Evolutionary conservation across 2,797 vertebrate species (phyloP).

Genomic region (Mastacembelus armatus): DNA sequence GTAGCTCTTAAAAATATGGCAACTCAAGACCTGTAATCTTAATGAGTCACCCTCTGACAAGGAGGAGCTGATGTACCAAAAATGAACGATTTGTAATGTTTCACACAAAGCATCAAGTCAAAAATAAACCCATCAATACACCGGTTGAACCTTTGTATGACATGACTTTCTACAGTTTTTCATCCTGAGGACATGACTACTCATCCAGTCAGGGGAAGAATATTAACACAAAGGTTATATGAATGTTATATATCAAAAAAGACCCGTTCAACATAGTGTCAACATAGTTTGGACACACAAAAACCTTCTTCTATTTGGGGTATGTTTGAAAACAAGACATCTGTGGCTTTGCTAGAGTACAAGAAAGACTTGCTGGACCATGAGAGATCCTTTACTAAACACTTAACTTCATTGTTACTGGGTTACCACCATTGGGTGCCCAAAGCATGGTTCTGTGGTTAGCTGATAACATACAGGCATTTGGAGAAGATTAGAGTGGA

Average conservation of each 20-base stretch:
- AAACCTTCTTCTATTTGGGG: too few species aligned
- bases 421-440: conserved; percentile 64
- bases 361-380: conserved; percentile 29
- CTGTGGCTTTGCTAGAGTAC: conserved; percentile 14
- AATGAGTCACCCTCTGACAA: conserved; percentile 35
- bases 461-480: conserved; percentile 72
- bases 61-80: neutral
- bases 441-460: conserved; percentile 61
- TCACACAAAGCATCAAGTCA: neutral
- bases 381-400: conserved; percentile 63
- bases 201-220: neutral
- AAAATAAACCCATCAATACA: neutral
- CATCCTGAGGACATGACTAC: neutral
- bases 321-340: too few species aligned
- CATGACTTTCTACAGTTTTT: neutral
- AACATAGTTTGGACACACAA: neutral
- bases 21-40: conserved; percentile 17
- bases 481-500: conserved; percentile 65
- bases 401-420: conserved; percentile 65
- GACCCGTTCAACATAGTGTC: neutral
- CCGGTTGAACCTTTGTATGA: neutral
- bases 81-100: neutral
- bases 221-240: conserved; percentile 9
- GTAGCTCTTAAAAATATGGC: conserved; percentile 9
- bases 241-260: neutral